phyloP scores from a whole-genome alignment of 2,797 vertebrate genomes.

The Calcarius lapponicus region DNA sequence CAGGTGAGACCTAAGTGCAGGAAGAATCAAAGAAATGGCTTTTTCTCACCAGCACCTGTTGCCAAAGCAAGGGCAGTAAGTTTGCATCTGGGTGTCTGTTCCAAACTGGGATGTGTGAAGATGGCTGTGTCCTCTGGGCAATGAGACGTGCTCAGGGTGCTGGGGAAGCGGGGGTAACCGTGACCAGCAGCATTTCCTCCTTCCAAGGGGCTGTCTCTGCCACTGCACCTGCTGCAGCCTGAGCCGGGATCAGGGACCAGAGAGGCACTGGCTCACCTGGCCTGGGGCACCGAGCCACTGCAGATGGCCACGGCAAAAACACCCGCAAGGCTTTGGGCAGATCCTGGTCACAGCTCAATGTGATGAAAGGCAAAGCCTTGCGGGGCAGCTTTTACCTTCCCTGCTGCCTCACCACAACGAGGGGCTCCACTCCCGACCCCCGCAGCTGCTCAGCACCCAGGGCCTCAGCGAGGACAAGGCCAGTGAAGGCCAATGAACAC shows the following conservation, averaged over 20 bases:
- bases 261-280: not conserved
- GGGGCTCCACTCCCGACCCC: fast-evolving
- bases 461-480: not conserved
- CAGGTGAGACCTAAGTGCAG: not conserved
- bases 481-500: fast-evolving
- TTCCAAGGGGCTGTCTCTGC: not conserved
- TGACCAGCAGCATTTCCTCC: not conserved
- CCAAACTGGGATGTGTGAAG: not conserved
- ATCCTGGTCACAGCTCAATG: not conserved
- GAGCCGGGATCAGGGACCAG: fast-evolving
- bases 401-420: fast-evolving
- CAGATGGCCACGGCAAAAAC: not conserved
- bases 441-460: fast-evolving
- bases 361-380: too few relatives aligned
- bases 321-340: not conserved
- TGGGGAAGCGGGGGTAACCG: not conserved
- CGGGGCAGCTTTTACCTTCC: not conserved
- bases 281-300: not conserved
- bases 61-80: not conserved
- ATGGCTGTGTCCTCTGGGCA: not conserved
- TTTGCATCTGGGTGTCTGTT: not conserved
- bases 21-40: not conserved
- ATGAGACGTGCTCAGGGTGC: fast-evolving
- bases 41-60: not conserved
- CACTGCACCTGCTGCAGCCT: not conserved